Evolutionary conservation across 2,888 invertebrate genomes (phyloP).

Genomic region (Oscheius sp.): DNA sequence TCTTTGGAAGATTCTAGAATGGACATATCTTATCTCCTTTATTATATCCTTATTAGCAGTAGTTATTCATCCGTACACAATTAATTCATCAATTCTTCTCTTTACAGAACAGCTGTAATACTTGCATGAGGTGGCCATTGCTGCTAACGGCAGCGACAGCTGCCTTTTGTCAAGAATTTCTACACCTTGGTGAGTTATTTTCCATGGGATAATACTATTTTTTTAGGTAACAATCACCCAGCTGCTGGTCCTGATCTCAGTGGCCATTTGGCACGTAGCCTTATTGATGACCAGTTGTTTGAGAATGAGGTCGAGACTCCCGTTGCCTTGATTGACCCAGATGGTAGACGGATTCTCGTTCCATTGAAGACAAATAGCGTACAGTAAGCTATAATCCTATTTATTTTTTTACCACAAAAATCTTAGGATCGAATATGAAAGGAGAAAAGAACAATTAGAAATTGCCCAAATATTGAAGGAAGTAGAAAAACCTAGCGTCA

Average conservation of each 20-base stretch:
- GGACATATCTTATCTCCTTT: conserved; percentile 10
- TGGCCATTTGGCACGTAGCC: conserved; percentile 32
- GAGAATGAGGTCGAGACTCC: conserved; percentile 28
- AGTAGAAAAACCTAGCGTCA: conserved; percentile 28
- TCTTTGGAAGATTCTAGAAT: conserved; percentile 18
- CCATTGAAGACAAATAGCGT: conserved; percentile 46
- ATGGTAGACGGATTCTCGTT: conserved; percentile 49
- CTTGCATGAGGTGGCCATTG: conserved; percentile 1
- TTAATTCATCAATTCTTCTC: background rate
- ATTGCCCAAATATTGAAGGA: conserved; percentile 35
- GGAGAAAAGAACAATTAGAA: conserved; percentile 47
- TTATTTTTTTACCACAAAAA: conserved; percentile 10
- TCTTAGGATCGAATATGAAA: conserved; percentile 50
- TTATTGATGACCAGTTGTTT: conserved; percentile 22
- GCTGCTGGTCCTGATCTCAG: conserved; percentile 56
- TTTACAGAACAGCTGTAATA: background rate
- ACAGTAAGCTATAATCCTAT: conserved; percentile 39
- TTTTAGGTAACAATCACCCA: conserved; percentile 49
- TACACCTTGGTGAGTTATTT: conserved; percentile 8
- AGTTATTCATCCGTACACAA: background rate
- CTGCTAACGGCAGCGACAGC: conserved; percentile 21
- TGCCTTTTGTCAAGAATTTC: conserved; percentile 20
- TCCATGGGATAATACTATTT: background rate
- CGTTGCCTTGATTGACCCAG: conserved; percentile 51
- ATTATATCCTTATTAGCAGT: background rate